Evolutionary conservation across 2,797 vertebrate genomes (phyloP).

Genomic region (Rhinichthys osculus): DNA sequence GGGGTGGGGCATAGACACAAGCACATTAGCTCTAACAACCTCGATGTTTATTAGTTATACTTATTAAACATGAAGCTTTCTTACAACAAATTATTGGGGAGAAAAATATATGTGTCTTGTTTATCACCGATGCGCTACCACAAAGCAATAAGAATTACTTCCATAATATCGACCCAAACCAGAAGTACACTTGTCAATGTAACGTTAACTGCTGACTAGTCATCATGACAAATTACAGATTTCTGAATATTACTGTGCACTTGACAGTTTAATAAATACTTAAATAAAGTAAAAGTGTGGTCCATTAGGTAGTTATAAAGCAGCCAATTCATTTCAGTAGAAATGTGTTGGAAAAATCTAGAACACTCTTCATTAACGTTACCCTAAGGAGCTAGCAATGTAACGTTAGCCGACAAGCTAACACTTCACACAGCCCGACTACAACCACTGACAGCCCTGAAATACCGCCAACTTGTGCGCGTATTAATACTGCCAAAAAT

Average conservation of each 20-base stretch:
- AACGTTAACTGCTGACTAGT: constrained; percentile 16
- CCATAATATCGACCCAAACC: background rate
- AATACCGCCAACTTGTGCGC: background rate
- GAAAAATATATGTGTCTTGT: background rate
- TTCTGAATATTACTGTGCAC: background rate
- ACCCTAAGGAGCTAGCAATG: constrained; percentile 9
- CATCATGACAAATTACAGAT: constrained; percentile 1
- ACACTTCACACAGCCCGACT: background rate
- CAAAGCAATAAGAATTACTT: background rate
- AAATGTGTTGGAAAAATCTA: constrained; percentile 48
- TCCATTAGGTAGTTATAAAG: background rate
- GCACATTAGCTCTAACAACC: background rate
- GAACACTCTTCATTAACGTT: constrained; percentile 40
- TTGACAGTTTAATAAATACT: background rate
- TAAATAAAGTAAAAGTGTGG: background rate
- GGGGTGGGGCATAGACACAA: background rate
- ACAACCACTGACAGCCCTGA: background rate
- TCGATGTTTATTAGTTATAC: background rate
- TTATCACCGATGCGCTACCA: background rate
- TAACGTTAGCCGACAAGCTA: constrained; percentile 41
- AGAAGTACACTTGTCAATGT: constrained; percentile 8
- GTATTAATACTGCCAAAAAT: background rate
- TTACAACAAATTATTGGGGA: background rate
- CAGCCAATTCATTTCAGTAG: background rate
- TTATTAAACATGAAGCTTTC: background rate